Conservation (phyloP, 1,140 invertebrate genomes). For the Trachymyrmex septentrionalis region DNA sequence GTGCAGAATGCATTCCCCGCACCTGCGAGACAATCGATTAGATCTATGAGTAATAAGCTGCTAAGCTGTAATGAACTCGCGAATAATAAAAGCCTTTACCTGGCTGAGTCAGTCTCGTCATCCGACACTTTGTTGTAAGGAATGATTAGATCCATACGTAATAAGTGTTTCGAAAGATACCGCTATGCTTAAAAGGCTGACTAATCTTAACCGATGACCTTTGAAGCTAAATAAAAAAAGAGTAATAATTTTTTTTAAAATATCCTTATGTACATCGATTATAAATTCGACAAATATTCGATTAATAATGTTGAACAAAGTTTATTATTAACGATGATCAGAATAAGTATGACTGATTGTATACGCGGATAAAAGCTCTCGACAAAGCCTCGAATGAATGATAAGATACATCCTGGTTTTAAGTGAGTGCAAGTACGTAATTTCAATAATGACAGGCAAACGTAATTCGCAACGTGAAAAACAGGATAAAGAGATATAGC, state of each 20-base stretch:
- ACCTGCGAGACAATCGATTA: conserved; percentile 67
- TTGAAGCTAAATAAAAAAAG: neutral
- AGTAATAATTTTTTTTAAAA: neutral
- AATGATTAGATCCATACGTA: conserved; percentile 1
- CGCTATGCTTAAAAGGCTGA: neutral
- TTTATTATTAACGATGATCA: conserved; percentile 26
- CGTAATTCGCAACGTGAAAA: neutral
- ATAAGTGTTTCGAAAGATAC: conserved; percentile 11
- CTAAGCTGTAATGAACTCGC: conserved; percentile 21
- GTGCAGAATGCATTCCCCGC: conserved; percentile 22
- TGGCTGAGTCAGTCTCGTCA: conserved; percentile 59
- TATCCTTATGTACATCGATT: neutral
- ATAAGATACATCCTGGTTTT: conserved; percentile 52
- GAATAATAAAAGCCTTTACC: neutral
- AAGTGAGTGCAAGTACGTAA: conserved; percentile 24
- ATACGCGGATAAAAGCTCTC: conserved; percentile 38
- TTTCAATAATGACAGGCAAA: conserved; percentile 55
- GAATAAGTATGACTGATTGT: conserved; percentile 1
- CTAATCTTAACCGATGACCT: neutral
- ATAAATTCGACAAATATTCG: neutral
- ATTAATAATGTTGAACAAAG: neutral
- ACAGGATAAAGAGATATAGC: neutral
- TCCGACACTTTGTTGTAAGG: conserved; percentile 1
- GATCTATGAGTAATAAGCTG: conserved; percentile 52
- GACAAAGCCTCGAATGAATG: conserved; percentile 41